phyloP scores from a whole-genome alignment of 2,113 vertebrate species.

The Tetrao urogallus region DNA sequence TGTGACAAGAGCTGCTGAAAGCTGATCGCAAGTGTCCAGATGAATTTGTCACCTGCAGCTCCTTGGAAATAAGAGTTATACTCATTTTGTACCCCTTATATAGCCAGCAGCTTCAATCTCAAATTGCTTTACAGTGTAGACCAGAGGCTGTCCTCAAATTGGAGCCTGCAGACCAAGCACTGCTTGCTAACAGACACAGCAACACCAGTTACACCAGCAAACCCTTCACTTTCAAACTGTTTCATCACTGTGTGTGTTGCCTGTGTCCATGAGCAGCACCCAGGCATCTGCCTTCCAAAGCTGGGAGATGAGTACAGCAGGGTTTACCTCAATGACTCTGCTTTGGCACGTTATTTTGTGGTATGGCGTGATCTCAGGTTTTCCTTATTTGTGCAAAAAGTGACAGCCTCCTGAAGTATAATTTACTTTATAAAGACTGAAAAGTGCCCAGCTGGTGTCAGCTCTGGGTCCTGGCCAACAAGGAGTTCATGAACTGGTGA shows the following conservation, averaged over 20 bases:
- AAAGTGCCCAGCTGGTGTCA: slow-evolving; percentile 52
- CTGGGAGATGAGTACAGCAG: neutral
- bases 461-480: slow-evolving; percentile 9
- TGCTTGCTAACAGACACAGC: neutral
- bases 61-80: neutral
- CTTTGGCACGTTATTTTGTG: neutral
- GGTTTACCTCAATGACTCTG: neutral
- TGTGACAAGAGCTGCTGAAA: slow-evolving; percentile 34
- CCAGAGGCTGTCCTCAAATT: neutral
- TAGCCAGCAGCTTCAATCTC: neutral
- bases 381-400: neutral
- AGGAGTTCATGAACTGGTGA: slow-evolving; percentile 19
- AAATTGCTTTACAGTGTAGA: neutral
- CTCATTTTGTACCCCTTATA: neutral
- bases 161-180: neutral
- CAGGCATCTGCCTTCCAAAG: rapidly evolving
- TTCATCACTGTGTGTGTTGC: neutral
- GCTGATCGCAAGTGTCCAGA: neutral
- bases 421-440: slow-evolving; percentile 50
- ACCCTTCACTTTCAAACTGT: neutral
- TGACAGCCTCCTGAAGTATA: neutral
- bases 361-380: neutral
- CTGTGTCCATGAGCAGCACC: neutral
- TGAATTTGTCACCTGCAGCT: slow-evolving; percentile 16
- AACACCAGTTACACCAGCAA: neutral